Evolutionary conservation across 1,140 invertebrate genomes (phyloP).

Genomic region (Oppia nitens): DNA sequence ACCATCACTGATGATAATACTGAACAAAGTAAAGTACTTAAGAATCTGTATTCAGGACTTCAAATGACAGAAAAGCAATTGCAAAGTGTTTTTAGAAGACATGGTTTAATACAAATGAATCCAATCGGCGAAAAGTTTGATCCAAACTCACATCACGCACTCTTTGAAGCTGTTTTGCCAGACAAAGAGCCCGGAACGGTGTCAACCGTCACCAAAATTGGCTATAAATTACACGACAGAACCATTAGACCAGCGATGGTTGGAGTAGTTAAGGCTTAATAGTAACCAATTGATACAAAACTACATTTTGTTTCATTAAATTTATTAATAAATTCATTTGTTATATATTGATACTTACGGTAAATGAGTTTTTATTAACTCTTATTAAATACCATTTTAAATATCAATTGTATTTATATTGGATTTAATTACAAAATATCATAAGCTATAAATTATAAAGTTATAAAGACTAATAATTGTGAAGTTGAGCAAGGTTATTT

Average conservation of each 20-base stretch:
- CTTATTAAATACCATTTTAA: no score
- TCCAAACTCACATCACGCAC: constrained; percentile 85
- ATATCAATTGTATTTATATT: no score
- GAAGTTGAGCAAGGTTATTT: no score
- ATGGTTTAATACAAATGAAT: constrained; percentile 67
- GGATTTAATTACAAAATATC: no score
- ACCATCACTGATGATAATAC: constrained; percentile 46
- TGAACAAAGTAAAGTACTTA: constrained; percentile 55
- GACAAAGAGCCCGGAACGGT: constrained; percentile 68
- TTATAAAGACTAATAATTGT: no score
- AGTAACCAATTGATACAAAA: no score
- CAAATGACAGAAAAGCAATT: constrained; percentile 75
- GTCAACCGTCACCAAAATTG: constrained; percentile 79
- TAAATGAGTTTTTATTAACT: no score
- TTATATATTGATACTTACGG: no score
- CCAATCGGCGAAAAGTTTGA: constrained; percentile 87
- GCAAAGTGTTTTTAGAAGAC: constrained; percentile 42
- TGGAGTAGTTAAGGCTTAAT: constrained; percentile 68
- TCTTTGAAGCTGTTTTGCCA: constrained; percentile 74
- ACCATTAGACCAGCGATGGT: constrained; percentile 89
- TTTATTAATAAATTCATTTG: no score
- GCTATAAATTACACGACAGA: constrained; percentile 82
- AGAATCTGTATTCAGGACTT: constrained; percentile 75
- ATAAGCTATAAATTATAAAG: no score
- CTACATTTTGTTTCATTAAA: no score